Conservation (phyloP, 1,140 invertebrate genomes). For the Atta cephalotes region DNA sequence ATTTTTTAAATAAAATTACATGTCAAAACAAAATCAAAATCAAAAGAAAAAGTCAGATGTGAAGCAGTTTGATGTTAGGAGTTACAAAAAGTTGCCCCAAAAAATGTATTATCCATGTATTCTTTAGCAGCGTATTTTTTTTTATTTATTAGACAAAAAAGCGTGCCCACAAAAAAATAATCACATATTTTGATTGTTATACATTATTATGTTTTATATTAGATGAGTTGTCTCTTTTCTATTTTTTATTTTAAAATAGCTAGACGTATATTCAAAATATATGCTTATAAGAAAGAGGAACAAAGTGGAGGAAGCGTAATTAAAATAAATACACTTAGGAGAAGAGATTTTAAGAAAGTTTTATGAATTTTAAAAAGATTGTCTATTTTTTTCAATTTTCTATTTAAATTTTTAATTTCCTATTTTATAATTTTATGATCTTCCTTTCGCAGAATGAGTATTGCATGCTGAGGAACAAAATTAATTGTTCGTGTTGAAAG, state of each 20-base stretch:
- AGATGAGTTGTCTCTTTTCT: background rate
- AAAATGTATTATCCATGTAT: background rate
- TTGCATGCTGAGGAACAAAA: background rate
- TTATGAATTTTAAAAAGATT: background rate
- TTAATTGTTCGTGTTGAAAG: background rate
- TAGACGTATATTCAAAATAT: background rate
- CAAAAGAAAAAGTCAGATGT: background rate
- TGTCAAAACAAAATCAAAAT: background rate
- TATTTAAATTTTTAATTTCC: constrained; percentile 8
- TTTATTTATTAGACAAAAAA: background rate
- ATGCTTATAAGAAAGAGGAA: background rate
- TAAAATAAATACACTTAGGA: constrained; percentile 9
- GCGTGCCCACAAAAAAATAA: background rate
- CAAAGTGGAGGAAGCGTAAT: background rate
- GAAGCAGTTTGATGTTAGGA: background rate
- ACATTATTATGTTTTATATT: background rate
- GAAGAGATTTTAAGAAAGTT: background rate
- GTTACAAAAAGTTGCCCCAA: background rate
- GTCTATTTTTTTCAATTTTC: background rate
- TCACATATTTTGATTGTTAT: background rate
- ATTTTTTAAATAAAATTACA: constrained; percentile 1
- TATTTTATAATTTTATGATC: background rate
- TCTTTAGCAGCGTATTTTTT: background rate
- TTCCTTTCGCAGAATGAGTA: background rate
- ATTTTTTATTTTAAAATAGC: constrained; percentile 19